Base-by-base conservation (phyloP, 2,888 invertebrate genomes). In the Trichogramma dendrolimi region DNA sequence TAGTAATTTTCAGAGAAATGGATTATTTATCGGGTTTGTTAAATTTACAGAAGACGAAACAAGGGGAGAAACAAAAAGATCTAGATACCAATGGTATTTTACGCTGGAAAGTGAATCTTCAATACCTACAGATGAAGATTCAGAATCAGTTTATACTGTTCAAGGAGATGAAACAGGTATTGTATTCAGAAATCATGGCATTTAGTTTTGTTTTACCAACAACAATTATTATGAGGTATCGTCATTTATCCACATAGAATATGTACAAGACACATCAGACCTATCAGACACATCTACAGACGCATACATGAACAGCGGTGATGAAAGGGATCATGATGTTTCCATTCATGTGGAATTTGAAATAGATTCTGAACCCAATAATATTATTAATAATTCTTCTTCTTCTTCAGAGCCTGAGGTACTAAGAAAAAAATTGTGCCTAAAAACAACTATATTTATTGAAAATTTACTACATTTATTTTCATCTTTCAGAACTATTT, bases 161-260 rank as follows among this genome's bases (percentile, higher is more conserved):
- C 88, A 88, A 72, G 86, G 81, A 46, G 83, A 82, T 70, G 87
- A 87, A 77, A 88, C 88, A 72, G 88, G 88, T 87, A 82, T 46
- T 46, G n/a, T 10, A 46, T 46, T 10, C 8, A 46, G 46, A n/a
- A 10, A 46, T 46, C 46, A 46, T 10, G 46, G n/a, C n/a, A n/a
- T 27, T 27, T 27, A 27, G 27, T 27, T 27, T 27, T 27, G 27
- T 27, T 27, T 27, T 27, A 27, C 27, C 27, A 27, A 27, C 27
- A 27, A 27, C 44, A 14, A 5, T 55, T 50, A 5, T 46, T 51
- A 46, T 4, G 44, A 40, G 39, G 38, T 47, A 6, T 43, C 38
- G 44, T 10, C 14, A 38, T 56, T 50, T 8, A n/a, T 42, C 46
- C 50, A 66, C 68, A 38, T 60, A 75, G 75, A 74, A 51, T 73